Base-by-base conservation (phyloP, 1,140 invertebrate genomes). In the Drosophila littoralis region DNA sequence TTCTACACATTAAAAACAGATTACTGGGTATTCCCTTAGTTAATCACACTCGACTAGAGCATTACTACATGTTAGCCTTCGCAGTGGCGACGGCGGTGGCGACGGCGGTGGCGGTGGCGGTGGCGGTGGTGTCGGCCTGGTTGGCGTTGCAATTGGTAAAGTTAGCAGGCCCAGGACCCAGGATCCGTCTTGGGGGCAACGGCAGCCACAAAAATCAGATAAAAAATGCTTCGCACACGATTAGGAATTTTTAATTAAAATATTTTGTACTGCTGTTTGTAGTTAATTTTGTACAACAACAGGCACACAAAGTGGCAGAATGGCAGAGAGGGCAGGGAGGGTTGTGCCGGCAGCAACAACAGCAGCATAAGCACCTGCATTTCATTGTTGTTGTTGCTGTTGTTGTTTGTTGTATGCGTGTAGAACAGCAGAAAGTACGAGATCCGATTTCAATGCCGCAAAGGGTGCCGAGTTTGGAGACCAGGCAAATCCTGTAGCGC, bases 231-330 rank as follows among this genome's bases (percentile, higher is more conserved):
- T 91, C 90, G 90, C 90, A 91, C 90, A 91, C 90, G 90, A 91
- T 91, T 91, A 91, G 90, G 90, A 91, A 91, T 91, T 91, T 91
- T 91, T 91, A 91, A 91, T 91, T 91, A 91, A 91, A 91, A 91
- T 91, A 91, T 91, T 91, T 91, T 91, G 89, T 91, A 90, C 86
- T 86, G 86, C 81, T 86, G 82, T 91, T 91, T 91, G 90, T 91
- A 89, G 81, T 91, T 79, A 89, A 78, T 84, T 91, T 84, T 75
- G 84, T 84, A 88, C 84, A 88, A 88, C 84, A 79, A 75, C 79
- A 80, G 79, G 57, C 71, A 86, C 70, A 86, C 72, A 82, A 79
- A 82, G 76, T 79, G 83, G 63, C 65, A 70, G 43, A 60, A 50
- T 59, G 46, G 32, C 22, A 28, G 8, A 17, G 42, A 5, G 12